phyloP scores from a whole-genome alignment of 2,113 vertebrate genomes.

The Perca schrenkii region DNA sequence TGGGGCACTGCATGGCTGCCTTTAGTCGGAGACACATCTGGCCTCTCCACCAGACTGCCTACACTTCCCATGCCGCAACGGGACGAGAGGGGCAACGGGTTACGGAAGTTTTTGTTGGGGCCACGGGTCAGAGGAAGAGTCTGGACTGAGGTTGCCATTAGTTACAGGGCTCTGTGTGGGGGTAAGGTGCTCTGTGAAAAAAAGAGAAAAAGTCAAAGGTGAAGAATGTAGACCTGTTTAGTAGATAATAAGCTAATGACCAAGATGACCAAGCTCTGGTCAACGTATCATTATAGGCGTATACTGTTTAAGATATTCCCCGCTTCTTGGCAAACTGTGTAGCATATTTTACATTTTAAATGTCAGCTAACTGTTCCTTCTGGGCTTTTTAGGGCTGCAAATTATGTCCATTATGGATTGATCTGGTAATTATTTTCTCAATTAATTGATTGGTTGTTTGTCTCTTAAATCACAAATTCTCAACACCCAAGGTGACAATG shows the following conservation, averaged over 20 bases:
- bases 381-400: neutral
- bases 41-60: slow-evolving; percentile 95
- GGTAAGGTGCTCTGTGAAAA: slow-evolving; percentile 82
- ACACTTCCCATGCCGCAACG: slow-evolving; percentile 95
- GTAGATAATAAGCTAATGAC: neutral
- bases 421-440: neutral
- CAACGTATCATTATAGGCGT: neutral
- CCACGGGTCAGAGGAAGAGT: slow-evolving; percentile 89
- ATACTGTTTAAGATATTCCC: neutral
- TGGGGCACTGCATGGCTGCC: slow-evolving; percentile 83
- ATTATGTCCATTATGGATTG: neutral
- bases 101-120: slow-evolving; percentile 82
- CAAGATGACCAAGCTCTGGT: neutral
- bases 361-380: neutral
- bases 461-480: no score
- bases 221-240: neutral
- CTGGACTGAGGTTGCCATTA: slow-evolving; percentile 95
- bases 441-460: neutral
- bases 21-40: slow-evolving; percentile 88
- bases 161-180: slow-evolving; percentile 82
- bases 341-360: slow-evolving; percentile 3
- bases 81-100: slow-evolving; percentile 77
- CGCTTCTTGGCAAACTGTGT: neutral
- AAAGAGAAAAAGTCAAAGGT: slow-evolving; percentile 18
- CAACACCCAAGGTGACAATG: neutral